phyloP scores from a whole-genome alignment of 53 echinoderm and acorn worm species.

The Arbacia lixula region DNA sequence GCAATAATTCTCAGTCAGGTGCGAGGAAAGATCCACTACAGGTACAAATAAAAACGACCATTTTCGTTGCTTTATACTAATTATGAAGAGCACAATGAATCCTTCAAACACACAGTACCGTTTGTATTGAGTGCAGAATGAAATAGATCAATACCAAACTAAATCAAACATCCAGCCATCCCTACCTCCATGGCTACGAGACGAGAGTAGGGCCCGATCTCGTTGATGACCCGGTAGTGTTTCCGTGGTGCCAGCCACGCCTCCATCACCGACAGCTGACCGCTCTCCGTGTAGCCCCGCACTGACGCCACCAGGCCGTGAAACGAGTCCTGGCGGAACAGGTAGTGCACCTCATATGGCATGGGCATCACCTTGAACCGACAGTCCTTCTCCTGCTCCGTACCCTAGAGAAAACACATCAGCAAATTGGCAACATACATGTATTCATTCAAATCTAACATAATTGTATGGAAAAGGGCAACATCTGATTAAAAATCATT shows the following conservation, averaged over 20 bases:
- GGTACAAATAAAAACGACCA: too few relatives aligned
- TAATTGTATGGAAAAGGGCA: too few relatives aligned
- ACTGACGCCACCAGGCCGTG: slow-evolving; percentile 81
- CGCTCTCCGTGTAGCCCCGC: slow-evolving; percentile 52
- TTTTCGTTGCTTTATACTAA: too few relatives aligned
- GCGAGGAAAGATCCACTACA: too few relatives aligned
- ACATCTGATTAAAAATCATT: too few relatives aligned
- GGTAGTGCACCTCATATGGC: slow-evolving; percentile 76
- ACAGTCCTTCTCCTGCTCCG: slow-evolving; percentile 64
- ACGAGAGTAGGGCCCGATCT: slow-evolving; percentile 36
- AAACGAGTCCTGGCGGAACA: slow-evolving; percentile 72
- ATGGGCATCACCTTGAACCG: slow-evolving; percentile 69
- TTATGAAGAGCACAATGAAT: too few relatives aligned
- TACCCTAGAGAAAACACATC: slow-evolving; percentile 30
- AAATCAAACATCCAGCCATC: neutral
- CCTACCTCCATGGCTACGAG: slow-evolving; percentile 30
- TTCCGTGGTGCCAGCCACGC: slow-evolving; percentile 75
- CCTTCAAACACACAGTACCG: too few relatives aligned
- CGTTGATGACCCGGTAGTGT: slow-evolving; percentile 62
- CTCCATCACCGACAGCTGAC: slow-evolving; percentile 71
- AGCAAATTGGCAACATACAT: neutral
- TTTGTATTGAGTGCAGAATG: too few relatives aligned
- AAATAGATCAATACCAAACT: too few relatives aligned
- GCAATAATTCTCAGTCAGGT: too few relatives aligned
- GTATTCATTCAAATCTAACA: too few relatives aligned